Percentiles rank a stretch among this genome's conserved stretches.
Evolutionary conservation across 2,113 vertebrate genomes (phyloP).

Genomic region (Microtus oregoni): DNA sequence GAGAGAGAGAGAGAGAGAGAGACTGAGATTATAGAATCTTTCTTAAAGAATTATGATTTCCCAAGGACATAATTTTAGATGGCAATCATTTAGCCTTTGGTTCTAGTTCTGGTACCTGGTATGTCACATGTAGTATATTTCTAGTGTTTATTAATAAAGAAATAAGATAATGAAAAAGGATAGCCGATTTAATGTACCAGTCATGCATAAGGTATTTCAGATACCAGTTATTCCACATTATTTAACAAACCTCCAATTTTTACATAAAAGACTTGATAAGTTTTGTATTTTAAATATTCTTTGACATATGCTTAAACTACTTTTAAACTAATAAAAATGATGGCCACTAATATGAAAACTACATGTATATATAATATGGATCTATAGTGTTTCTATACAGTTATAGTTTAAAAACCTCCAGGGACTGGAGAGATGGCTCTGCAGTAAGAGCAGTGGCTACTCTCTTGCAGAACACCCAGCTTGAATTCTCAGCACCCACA

Average conservation of each 20-base stretch:
- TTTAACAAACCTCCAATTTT: neutral
- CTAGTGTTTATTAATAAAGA: neutral
- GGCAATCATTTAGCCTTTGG: neutral
- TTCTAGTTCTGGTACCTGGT: neutral
- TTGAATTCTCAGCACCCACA: neutral
- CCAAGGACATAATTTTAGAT: neutral
- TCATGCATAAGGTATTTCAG: neutral
- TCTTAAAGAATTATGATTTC: neutral
- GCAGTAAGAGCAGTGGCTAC: neutral
- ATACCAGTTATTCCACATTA: neutral
- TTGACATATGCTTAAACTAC: neutral
- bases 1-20: too few species aligned
- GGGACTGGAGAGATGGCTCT: neutral
- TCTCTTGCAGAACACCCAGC: neutral
- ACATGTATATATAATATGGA: neutral
- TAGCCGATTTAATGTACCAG: neutral
- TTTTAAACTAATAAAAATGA: conserved; percentile 25
- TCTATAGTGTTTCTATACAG: neutral
- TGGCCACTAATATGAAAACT: neutral
- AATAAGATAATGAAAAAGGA: neutral
- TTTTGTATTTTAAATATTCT: conserved; percentile 29
- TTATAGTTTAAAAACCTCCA: conserved; percentile 15
- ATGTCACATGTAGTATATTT: neutral
- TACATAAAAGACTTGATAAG: neutral
- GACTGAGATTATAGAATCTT: neutral